Base-by-base conservation (phyloP, 2,113 vertebrate genomes). In the Piprites chloris region DNA sequence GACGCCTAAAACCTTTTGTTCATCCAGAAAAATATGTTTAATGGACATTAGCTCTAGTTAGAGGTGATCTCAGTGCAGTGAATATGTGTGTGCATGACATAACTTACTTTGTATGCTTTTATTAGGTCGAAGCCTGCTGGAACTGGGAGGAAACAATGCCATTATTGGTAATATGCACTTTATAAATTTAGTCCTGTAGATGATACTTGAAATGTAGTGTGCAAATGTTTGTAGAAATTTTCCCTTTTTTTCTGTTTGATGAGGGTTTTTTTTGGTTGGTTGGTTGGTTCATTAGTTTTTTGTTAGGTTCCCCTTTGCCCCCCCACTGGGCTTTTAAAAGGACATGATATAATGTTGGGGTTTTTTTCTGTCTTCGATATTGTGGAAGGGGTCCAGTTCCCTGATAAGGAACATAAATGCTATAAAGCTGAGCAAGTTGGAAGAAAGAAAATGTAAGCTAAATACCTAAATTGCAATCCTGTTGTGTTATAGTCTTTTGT, bases 101-200 rank as follows among this genome's bases (percentile, higher is more conserved):
- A 79, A 94, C 22, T 63, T 94, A 13, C 33, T 89, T 90, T 50
- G 26, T 98, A 16, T 93, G 68, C 95, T 94, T 87, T 92, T 74
- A 39, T 59, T 95, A 98, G 99, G 99, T 80, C 99, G 98, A 72
- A 98, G 98, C 87, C 96, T 99, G 65, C 95, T 99, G 92, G 99
- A 99, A 94, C 98, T 99, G 14, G 99, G 99, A 81, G 99, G 99
- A 92, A 99, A 99, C 98, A 99, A 99, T 63, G 99, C 99, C 46
- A 99, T 99, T 93, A 98, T 99, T 66, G 99, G 99, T 99, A 98
- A 98, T 89, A 35, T 12, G 1, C 33, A 10, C 33, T 66, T 20
- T 26, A 94, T 39, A 87, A 93, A 69, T 87, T 24, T 35, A 79
- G 35, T 61, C 16, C 9, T 4, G 3, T 72, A 93, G 39, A 13